Base-by-base conservation (phyloP, 2,888 invertebrate genomes). In the Cantharis nigra region DNA sequence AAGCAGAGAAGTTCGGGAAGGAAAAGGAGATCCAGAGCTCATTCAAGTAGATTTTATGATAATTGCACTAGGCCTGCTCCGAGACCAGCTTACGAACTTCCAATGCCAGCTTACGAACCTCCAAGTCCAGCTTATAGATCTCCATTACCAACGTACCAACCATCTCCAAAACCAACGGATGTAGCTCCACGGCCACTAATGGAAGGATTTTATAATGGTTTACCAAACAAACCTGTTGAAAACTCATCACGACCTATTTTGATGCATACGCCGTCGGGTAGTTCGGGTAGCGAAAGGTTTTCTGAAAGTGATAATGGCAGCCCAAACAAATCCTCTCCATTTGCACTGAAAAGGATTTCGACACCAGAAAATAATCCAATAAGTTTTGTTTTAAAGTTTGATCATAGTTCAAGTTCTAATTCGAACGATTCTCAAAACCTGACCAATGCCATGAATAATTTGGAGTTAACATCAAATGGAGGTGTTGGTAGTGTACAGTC, bases 1-100 rank as follows among this genome's bases (percentile, higher is more conserved):
- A 81, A 80, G 62, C 87, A 87, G 77, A 85, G 69, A 77, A 9
- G 70, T 13, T 30, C 49, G 11, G 23, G 11, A 16, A 18, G 23
- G 11, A 75, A 74, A 26, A 62, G 5, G 9, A n/a, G 30, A 20
- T 9, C 33, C 1, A 13, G 11, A 11, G 3, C 4, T 62, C 63
- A 26, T 70, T 78, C 74, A 63, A 63, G 71, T 23, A 63, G n/a
- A 62, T 63, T 67, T 10, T 23, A 23, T 9, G n/a, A 49, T 49
- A 49, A 49, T n/a, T 49, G n/a, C n/a, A 49, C 49, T 4, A 49
- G n/a, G 9, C n/a, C 7, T n/a, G 49, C 49, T 49, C 49, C n/a
- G n/a, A 49, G n/a, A 7, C 49, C n/a, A 0, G 5, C n/a, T 49
- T 49, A 33, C 13, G 33, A 33, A 13, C 13, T 3, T n/a, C 33